These are phyloP conservation scores for Lordiphosa andalusiaca DNA, from an alignment of 2,888 invertebrate species.

Conservation along the genomic window DNA sequence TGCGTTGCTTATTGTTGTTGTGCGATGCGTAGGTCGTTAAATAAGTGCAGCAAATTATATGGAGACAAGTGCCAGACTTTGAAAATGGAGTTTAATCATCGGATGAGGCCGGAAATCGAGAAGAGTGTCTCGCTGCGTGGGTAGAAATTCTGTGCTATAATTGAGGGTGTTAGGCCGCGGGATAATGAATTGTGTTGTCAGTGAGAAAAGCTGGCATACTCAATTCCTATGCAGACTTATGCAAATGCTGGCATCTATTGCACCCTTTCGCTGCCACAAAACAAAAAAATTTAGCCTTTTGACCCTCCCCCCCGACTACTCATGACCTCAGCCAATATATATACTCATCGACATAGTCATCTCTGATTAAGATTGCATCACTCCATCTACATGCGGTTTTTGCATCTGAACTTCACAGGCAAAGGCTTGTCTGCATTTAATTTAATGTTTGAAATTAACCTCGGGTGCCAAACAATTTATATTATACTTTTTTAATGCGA, in stretches of 20 bases:
- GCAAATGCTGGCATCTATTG: conserved; percentile 6
- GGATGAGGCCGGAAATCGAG: conserved; percentile 45
- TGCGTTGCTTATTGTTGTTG: conserved; percentile 37
- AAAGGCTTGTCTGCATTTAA: conserved; percentile 59
- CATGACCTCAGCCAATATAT: conserved; percentile 4
- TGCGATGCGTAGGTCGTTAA: conserved; percentile 61
- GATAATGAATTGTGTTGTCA: no score
- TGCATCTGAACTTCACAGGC: conserved; percentile 3
- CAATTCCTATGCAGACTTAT: background rate
- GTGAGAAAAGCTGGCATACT: no score
- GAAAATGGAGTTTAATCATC: conserved; percentile 1
- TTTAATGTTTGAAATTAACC: conserved; percentile 68
- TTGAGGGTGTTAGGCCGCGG: background rate
- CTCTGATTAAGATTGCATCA: conserved; percentile 37
- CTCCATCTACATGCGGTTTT: conserved; percentile 17
- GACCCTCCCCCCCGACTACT: conserved; percentile 4
- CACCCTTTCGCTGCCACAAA: no score
- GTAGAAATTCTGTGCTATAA: conserved; percentile 6
- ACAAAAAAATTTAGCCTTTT: background rate
- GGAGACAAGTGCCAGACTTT: conserved; percentile 55
- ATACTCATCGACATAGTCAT: conserved; percentile 27
- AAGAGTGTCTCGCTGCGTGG: conserved; percentile 27
- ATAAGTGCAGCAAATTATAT: conserved; percentile 72
- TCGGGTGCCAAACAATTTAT: conserved; percentile 44
- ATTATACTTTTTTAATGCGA: conserved; percentile 35